These are phyloP conservation scores for Aldrovandia affinis DNA, from an alignment of 2,797 vertebrate genomes.

Conservation along the genomic window DNA sequence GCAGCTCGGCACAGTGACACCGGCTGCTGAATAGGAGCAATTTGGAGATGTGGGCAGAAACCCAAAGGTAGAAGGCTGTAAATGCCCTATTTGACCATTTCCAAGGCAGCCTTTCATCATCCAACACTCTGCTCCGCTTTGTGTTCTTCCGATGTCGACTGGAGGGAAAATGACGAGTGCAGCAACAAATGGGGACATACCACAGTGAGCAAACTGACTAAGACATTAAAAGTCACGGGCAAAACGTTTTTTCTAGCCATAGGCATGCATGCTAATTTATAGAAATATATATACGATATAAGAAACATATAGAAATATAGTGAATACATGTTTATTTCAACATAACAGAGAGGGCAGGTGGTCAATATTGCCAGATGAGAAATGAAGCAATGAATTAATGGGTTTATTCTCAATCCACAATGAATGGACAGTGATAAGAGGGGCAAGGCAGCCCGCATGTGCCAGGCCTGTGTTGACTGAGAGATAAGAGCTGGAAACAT, in stretches of 20 bases:
- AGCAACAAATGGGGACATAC: neutral
- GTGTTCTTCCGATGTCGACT: conserved; percentile 74
- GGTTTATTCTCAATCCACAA: conserved; percentile 48
- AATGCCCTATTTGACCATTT: conserved; percentile 76
- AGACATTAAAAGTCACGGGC: conserved; percentile 51
- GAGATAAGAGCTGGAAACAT: conserved; percentile 51
- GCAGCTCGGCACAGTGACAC: conserved; percentile 44
- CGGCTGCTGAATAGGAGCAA: conserved; percentile 55
- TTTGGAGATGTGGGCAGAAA: conserved; percentile 53
- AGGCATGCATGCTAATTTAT: conserved; percentile 30
- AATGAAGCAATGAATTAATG: conserved; percentile 47
- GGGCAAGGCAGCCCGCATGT: conserved; percentile 41
- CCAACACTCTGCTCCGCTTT: conserved; percentile 61
- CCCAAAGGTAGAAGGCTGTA: conserved; percentile 68
- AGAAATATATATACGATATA: too few species aligned
- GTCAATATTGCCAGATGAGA: conserved; percentile 41
- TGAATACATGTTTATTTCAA: conserved; percentile 23
- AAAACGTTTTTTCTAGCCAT: conserved; percentile 41
- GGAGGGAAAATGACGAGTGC: conserved; percentile 65
- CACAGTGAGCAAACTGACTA: conserved; percentile 48
- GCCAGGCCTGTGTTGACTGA: conserved; percentile 46
- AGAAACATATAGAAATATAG: conserved; percentile 40
- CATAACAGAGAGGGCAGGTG: conserved; percentile 44
- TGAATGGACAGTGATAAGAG: conserved; percentile 55
- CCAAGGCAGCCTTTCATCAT: conserved; percentile 76